phyloP scores from a whole-genome alignment of 2,888 invertebrate species.

The Papilio demoleus region DNA sequence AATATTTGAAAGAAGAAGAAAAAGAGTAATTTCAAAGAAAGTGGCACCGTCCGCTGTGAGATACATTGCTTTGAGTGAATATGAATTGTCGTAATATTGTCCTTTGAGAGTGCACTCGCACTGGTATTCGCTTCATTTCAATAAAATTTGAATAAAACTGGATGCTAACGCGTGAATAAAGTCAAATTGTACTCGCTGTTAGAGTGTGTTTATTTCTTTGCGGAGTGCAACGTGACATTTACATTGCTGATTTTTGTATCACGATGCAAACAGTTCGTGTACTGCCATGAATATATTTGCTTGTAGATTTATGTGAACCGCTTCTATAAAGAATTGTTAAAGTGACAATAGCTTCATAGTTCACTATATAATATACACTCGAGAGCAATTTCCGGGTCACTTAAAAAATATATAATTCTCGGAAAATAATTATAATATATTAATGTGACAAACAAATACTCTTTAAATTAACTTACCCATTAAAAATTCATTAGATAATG shows the following conservation, averaged over 20 bases:
- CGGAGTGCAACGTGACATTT: conserved; percentile 31
- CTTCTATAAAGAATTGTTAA: neutral
- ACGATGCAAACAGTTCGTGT: conserved; percentile 6
- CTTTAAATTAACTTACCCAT: no score
- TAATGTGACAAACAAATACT: no score
- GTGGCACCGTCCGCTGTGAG: conserved; percentile 50
- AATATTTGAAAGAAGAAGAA: conserved; percentile 30
- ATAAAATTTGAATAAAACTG: conserved; percentile 39
- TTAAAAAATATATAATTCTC: no score
- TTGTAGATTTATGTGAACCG: neutral
- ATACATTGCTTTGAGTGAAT: conserved; percentile 64
- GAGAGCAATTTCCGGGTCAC: no score
- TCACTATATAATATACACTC: neutral
- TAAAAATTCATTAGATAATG: no score
- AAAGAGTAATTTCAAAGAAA: conserved; percentile 54
- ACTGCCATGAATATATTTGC: conserved; percentile 31
- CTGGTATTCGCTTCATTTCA: conserved; percentile 38
- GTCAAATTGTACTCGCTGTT: conserved; percentile 33
- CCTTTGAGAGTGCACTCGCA: conserved; percentile 53
- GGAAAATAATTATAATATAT: no score
- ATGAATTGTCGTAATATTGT: conserved; percentile 70
- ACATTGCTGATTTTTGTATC: conserved; percentile 38
- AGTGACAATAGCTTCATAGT: neutral
- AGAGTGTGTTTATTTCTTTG: conserved; percentile 37
- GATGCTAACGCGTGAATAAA: conserved; percentile 38